phyloP scores from a whole-genome alignment of 2,113 vertebrate genomes.

The Rhegmatorhina hoffmannsi region DNA sequence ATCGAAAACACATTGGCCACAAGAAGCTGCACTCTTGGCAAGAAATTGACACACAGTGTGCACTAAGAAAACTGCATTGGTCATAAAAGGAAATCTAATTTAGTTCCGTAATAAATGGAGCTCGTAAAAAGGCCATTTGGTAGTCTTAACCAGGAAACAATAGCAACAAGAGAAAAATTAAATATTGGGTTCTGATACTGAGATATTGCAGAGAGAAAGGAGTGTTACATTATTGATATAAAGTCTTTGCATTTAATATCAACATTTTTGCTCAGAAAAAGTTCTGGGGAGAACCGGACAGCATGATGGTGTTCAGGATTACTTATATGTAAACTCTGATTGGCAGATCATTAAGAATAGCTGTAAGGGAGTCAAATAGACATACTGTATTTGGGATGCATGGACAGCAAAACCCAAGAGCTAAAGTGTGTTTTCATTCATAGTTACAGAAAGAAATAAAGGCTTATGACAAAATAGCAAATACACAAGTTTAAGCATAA shows the following conservation, averaged over 20 bases:
- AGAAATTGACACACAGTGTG: neutral
- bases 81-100: neutral
- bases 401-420: neutral
- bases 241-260: neutral
- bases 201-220: neutral
- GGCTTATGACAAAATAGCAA: neutral
- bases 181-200: neutral
- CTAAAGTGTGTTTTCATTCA: neutral
- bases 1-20: neutral
- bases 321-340: neutral
- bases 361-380: neutral
- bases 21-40: neutral
- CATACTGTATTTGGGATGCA: neutral
- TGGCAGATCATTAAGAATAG: neutral
- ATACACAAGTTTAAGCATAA: neutral
- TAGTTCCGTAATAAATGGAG: neutral
- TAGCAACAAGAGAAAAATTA: neutral
- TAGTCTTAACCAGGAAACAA: neutral
- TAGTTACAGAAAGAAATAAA: neutral
- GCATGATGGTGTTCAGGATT: neutral
- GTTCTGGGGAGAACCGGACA: neutral
- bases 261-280: neutral
- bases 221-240: neutral
- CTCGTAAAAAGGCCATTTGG: conserved; percentile 6
- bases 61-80: neutral